These are phyloP conservation scores for Drosophila elegans DNA, from an alignment of 1,140 invertebrate genomes.

Conservation along the genomic window DNA sequence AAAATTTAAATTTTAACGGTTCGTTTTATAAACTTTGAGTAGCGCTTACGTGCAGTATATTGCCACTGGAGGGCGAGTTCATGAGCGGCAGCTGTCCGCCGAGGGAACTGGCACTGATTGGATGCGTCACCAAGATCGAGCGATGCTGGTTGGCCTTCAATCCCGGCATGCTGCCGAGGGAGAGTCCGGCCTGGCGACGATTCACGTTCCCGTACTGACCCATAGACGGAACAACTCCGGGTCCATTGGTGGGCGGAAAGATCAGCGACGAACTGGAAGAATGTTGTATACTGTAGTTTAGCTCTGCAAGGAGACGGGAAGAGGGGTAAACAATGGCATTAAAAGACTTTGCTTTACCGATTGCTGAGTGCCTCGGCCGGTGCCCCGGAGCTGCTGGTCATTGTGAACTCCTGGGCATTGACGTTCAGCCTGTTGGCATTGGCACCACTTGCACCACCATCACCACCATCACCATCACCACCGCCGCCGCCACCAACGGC, in stretches of 20 bases:
- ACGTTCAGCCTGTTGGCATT: constrained; percentile 89
- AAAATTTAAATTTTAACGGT: background rate
- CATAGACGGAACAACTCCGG: constrained; percentile 56
- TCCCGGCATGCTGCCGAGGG: constrained; percentile 68
- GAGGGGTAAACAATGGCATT: constrained; percentile 69
- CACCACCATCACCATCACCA: constrained; percentile 49
- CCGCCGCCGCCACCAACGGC: constrained; percentile 37
- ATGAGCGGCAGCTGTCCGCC: constrained; percentile 85
- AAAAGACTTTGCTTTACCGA: constrained; percentile 72
- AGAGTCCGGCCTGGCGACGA: constrained; percentile 73
- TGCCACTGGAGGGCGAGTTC: constrained; percentile 88
- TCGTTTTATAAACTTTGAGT: background rate
- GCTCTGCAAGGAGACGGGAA: constrained; percentile 79
- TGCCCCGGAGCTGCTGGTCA: constrained; percentile 85
- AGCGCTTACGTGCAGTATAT: constrained; percentile 88
- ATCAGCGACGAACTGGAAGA: constrained; percentile 85
- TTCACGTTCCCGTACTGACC: constrained; percentile 86
- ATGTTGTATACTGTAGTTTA: constrained; percentile 84
- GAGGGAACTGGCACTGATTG: constrained; percentile 73
- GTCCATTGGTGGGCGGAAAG: constrained; percentile 74
- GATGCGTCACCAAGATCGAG: constrained; percentile 77
- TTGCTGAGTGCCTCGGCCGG: constrained; percentile 68
- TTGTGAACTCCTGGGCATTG: constrained; percentile 94
- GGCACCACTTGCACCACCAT: constrained; percentile 43
- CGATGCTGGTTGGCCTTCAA: constrained; percentile 77